These are phyloP conservation scores for Nemotelus pantherinus DNA, from an alignment of 2,888 invertebrate species.

Conservation along the genomic window DNA sequence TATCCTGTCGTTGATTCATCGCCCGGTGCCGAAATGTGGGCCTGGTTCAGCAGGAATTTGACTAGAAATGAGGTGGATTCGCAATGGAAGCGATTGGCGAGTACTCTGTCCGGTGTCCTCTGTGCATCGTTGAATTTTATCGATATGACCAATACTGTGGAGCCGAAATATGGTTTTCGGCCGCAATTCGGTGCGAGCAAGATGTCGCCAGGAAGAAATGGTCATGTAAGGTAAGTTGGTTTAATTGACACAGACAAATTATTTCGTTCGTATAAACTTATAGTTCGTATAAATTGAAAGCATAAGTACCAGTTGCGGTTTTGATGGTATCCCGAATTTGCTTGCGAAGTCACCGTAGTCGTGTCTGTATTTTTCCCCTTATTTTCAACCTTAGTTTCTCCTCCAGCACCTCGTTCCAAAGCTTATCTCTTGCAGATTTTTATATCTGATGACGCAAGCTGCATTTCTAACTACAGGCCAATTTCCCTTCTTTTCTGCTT, in stretches of 20 bases:
- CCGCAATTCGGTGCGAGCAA: slow-evolving; percentile 66
- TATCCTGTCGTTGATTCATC: slow-evolving; percentile 90
- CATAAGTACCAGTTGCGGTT: no score
- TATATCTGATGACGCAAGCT: no score
- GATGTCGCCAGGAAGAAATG: slow-evolving; percentile 53
- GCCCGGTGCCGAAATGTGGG: slow-evolving; percentile 93
- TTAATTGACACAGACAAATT: not conserved
- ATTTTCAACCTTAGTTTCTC: no score
- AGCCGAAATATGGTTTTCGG: slow-evolving; percentile 83
- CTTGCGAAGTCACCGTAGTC: no score
- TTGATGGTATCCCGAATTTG: no score
- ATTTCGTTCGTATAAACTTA: not conserved
- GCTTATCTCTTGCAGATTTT: no score
- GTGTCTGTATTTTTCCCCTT: no score
- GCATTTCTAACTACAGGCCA: no score
- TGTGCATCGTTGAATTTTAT: slow-evolving; percentile 97
- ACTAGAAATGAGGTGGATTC: slow-evolving; percentile 69
- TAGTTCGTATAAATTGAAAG: no score
- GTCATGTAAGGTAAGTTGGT: slow-evolving; percentile 36
- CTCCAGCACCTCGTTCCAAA: no score
- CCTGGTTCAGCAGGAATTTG: slow-evolving; percentile 81
- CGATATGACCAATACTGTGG: slow-evolving; percentile 82
- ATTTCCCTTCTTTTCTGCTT: no score
- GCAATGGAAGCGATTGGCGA: slow-evolving; percentile 89
- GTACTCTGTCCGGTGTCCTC: slow-evolving; percentile 91